Conservation (phyloP, 53 echinoderm and acorn worm genomes). For the Henricia sp. region DNA sequence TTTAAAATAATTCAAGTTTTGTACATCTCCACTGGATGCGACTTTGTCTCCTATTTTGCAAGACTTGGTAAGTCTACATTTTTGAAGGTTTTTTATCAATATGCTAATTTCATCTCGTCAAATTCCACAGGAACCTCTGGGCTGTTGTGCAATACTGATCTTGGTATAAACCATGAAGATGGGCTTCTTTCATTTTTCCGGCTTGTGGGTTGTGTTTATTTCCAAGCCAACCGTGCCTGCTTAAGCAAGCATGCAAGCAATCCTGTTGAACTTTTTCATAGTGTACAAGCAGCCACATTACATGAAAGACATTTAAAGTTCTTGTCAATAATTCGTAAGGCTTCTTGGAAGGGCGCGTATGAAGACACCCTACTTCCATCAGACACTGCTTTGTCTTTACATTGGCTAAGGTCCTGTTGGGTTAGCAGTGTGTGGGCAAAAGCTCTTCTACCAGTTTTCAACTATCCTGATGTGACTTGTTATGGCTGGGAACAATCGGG, state of each 20-base stretch:
- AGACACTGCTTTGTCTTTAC: conserved; percentile 53
- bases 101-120: conserved; percentile 60
- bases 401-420: conserved; percentile 74
- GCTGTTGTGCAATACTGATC: conserved; percentile 17
- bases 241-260: conserved; percentile 47
- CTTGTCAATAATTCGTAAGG: conserved; percentile 51
- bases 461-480: conserved; percentile 35
- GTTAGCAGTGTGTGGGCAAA: conserved; percentile 63
- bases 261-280: conserved; percentile 17
- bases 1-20: conserved; percentile 60
- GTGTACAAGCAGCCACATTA: not conserved
- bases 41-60: conserved; percentile 80
- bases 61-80: conserved; percentile 63
- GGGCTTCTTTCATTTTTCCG: conserved; percentile 73
- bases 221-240: conserved; percentile 49
- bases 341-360: conserved; percentile 53
- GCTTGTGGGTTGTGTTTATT: conserved; percentile 68
- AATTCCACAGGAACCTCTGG: conserved; percentile 20
- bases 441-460: not conserved
- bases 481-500: conserved; percentile 49
- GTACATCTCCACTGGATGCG: conserved; percentile 71
- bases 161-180: not conserved
- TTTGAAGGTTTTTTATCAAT: conserved; percentile 61
- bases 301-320: conserved; percentile 36
- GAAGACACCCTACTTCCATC: conserved; percentile 65